These are phyloP conservation scores for Pyxicephalus adspersus DNA, from an alignment of 2,113 vertebrate genomes.

Conservation along the genomic window DNA sequence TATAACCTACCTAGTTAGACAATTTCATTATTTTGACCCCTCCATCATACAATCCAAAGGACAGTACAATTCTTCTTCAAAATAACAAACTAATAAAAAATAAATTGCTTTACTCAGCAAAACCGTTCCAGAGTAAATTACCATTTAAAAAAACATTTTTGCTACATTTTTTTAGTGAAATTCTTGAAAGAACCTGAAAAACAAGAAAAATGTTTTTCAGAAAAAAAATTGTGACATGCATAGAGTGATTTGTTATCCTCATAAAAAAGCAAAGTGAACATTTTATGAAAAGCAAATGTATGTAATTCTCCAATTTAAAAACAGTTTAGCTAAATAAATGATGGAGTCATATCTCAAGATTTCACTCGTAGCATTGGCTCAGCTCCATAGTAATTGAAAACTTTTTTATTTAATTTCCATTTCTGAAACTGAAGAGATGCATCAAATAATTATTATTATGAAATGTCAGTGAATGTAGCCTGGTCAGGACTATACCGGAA, in stretches of 20 bases:
- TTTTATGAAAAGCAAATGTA: conserved; percentile 55
- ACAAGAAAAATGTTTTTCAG: conserved; percentile 6
- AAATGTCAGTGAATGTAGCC: conserved; percentile 49
- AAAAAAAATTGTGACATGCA: conserved; percentile 22
- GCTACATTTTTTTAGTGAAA: neutral
- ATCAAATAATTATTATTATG: conserved; percentile 55
- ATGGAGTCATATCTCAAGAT: conserved; percentile 40
- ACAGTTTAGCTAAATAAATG: conserved; percentile 57
- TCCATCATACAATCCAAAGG: too few species aligned
- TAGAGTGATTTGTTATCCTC: conserved; percentile 43
- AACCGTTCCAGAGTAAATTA: neutral
- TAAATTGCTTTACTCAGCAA: neutral
- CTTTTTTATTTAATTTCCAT: conserved; percentile 55
- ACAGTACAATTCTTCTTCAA: too few species aligned
- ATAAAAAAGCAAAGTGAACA: conserved; percentile 51
- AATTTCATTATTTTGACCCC: too few species aligned
- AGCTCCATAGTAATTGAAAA: conserved; percentile 54
- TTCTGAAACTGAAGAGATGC: conserved; percentile 48
- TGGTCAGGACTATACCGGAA: conserved; percentile 27
- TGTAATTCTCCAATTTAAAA: conserved; percentile 53
- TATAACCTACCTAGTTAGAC: too few species aligned
- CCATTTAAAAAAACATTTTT: neutral
- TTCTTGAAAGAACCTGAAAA: conserved; percentile 7
- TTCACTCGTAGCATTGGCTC: conserved; percentile 44
- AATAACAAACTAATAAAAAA: neutral